Evolutionary conservation across 2,888 invertebrate species (phyloP), one percentile per base, ranked within the genome.

Genomic region (Taenaris catops): DNA sequence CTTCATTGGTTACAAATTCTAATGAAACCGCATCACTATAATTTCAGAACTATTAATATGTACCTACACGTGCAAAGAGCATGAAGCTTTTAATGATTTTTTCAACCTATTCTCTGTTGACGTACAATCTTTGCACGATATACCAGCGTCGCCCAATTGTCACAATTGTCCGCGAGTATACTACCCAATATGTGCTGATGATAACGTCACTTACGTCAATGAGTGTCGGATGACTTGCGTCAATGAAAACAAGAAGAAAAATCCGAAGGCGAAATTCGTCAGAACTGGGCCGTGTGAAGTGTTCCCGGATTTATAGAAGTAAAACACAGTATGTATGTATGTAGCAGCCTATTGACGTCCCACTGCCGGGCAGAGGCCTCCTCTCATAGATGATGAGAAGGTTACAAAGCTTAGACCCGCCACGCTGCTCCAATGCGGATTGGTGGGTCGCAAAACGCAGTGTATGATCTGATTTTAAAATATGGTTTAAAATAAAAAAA

Each of bases 201-300:
- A 71, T 5, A 59, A 60, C 4, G 17, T 18, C 0, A 71, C 71
- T 0, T 71, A 71, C 8, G 25, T 53, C 0, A 71, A 63, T 4
- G 65, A 68, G 41, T 71, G 70, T 7, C 44, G 38, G 2, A 6
- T 70, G 29, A 27, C 17, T 1, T 70, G 70, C 18, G 8, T 3
- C 1, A 68, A 68, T 34, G 20, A 20, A 2, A 35, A 48, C 2
- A 33, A 32, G 14, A 41, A 39, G 1, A 44, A 29, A 4, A 26
- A 37, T 1, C 21, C 20, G 1, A 26, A 31, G 3, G 45, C 34
- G 7, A 27, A 21, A 6, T 34, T 43, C 32, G 40, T 48, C 2
- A 34, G 51, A 5, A 41, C 37, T 3, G 51, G 51, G 1, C 46
- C 46, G 0, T 51, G 48, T 38, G 8, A 28, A n/a, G 16, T 51